Conservation (phyloP, 1,140 invertebrate species). For the Cherax destructor region DNA sequence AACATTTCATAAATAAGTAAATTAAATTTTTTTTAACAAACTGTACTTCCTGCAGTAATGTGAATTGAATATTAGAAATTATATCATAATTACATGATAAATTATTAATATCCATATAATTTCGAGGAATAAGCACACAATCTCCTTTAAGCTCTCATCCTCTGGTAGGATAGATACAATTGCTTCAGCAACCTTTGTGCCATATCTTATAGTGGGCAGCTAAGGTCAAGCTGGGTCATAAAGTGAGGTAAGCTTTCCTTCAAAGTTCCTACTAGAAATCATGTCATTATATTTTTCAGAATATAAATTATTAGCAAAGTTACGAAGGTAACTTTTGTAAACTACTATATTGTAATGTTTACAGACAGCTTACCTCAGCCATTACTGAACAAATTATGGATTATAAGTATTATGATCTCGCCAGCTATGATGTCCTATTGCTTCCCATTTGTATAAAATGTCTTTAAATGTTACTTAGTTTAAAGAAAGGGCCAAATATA, state of each 20-base stretch:
- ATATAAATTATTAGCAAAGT: neutral
- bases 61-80: neutral
- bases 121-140: neutral
- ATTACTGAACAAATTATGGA: constrained; percentile 11
- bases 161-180: constrained; percentile 25
- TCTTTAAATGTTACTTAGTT: constrained; percentile 27
- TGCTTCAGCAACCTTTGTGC: constrained; percentile 46
- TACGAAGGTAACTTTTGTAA: neutral
- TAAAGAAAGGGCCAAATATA: constrained; percentile 22
- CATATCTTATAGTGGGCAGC: constrained; percentile 39
- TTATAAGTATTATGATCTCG: constrained; percentile 36
- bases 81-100: neutral
- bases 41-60: neutral
- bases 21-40: neutral
- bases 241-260: constrained; percentile 27
- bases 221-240: constrained; percentile 46
- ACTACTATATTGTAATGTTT: neutral
- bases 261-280: constrained; percentile 31
- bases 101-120: neutral
- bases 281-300: neutral
- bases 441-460: constrained; percentile 41
- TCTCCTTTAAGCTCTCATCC: neutral
- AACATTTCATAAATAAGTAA: neutral
- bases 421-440: constrained; percentile 29
- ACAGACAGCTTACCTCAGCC: neutral